Conservation (phyloP, 2,888 invertebrate species). For the Drepanosiphum platanoidis region DNA sequence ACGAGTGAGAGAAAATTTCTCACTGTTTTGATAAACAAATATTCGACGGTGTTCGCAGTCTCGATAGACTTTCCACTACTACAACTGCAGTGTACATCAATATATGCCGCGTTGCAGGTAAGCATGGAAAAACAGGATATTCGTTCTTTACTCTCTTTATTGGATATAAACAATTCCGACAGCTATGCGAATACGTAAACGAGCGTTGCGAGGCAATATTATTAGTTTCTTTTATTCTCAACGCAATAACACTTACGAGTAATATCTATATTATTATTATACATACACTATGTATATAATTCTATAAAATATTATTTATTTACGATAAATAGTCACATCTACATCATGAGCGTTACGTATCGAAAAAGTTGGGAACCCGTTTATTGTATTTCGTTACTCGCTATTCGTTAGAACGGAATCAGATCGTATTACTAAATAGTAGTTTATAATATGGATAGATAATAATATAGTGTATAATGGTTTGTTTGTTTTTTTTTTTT, state of each 20-base stretch:
- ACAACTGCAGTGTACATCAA: not conserved
- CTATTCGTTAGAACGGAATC: not conserved
- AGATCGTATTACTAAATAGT: not conserved
- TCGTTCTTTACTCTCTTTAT: not conserved
- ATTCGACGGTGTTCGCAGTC: not conserved
- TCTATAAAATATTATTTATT: too few relatives aligned
- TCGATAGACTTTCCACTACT: not conserved
- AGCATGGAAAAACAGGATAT: not conserved
- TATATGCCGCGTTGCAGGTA: not conserved
- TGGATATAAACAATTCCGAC: not conserved
- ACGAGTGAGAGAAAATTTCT: not conserved
- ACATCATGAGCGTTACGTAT: not conserved
- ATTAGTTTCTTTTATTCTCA: too few relatives aligned
- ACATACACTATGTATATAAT: too few relatives aligned
- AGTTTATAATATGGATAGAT: not conserved
- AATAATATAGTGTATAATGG: not conserved
- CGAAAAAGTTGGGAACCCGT: not conserved
- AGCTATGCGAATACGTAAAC: not conserved
- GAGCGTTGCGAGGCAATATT: not conserved
- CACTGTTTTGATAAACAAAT: not conserved
- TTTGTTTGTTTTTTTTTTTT: too few relatives aligned
- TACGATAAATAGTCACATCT: too few relatives aligned
- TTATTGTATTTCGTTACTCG: not conserved
- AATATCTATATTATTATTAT: too few relatives aligned
- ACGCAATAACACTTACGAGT: too few relatives aligned